Evolutionary conservation across 1,140 invertebrate genomes (phyloP).

Genomic region (Scaptomyza pallida): DNA sequence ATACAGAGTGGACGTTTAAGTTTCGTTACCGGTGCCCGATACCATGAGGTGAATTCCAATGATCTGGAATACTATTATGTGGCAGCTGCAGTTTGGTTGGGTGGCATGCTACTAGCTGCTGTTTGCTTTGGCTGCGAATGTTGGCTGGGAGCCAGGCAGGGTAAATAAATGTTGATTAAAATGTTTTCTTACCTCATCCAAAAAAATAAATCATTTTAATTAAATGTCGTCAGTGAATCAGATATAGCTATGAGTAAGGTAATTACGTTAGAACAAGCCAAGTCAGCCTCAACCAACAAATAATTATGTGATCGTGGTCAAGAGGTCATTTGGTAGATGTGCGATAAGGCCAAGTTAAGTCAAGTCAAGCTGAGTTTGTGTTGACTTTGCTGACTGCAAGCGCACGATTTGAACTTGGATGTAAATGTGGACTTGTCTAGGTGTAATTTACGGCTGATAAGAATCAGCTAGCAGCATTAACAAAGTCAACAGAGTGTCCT

Average conservation of each 20-base stretch:
- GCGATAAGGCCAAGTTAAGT: conserved; percentile 31
- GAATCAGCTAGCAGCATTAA: neutral
- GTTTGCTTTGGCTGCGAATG: conserved; percentile 36
- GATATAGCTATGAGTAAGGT: conserved; percentile 39
- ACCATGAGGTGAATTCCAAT: conserved; percentile 56
- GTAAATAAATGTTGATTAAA: neutral
- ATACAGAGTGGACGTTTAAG: conserved; percentile 53
- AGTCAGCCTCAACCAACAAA: neutral
- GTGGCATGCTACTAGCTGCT: conserved; percentile 41
- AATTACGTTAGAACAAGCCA: conserved; percentile 62
- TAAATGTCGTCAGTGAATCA: conserved; percentile 4
- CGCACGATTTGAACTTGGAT: conserved; percentile 22
- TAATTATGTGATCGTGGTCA: conserved; percentile 29
- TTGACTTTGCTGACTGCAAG: neutral
- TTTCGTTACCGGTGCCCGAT: conserved; percentile 31
- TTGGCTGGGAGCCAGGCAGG: neutral
- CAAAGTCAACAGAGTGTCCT: too few species aligned
- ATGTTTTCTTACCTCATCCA: too few species aligned
- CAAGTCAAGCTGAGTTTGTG: conserved; percentile 6
- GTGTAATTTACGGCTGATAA: conserved; percentile 30
- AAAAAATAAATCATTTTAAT: too few species aligned
- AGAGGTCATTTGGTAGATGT: conserved; percentile 29
- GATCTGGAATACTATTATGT: conserved; percentile 60
- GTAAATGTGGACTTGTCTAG: conserved; percentile 18
- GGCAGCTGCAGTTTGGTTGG: conserved; percentile 46